A percentile compares a stretch with the other conserved stretches of the same genome.
These are phyloP conservation scores for Allacma fusca DNA, from an alignment of 2,888 invertebrate genomes.

Conservation along the genomic window DNA sequence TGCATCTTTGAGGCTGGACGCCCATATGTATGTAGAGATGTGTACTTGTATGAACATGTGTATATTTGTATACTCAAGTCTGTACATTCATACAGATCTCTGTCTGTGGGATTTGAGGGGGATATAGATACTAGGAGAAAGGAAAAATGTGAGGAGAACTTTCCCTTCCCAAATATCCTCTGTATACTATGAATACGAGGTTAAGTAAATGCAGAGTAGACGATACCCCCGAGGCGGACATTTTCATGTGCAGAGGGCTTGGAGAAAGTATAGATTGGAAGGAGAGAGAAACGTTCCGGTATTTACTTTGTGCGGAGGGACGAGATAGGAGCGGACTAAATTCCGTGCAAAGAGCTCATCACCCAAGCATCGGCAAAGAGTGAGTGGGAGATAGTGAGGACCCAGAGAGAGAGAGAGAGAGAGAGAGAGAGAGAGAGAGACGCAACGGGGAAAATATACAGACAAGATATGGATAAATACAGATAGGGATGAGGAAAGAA, in stretches of 20 bases:
- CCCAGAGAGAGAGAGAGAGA: constrained; percentile 18
- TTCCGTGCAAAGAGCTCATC: constrained; percentile 47
- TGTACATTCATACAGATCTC: too few relatives aligned
- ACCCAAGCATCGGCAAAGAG: constrained; percentile 17
- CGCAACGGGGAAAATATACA: not conserved
- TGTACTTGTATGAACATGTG: too few relatives aligned
- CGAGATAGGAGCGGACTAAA: constrained; percentile 16
- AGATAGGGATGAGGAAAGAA: not conserved
- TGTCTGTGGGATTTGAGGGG: too few relatives aligned
- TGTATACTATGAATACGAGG: not conserved
- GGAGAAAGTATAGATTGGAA: not conserved
- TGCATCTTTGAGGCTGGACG: too few relatives aligned
- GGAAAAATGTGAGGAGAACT: not conserved
- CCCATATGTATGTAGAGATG: too few relatives aligned
- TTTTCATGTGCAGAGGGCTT: not conserved
- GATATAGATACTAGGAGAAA: too few relatives aligned
- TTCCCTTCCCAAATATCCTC: too few relatives aligned
- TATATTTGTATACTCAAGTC: too few relatives aligned
- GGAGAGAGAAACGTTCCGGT: constrained; percentile 2
- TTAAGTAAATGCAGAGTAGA: not conserved
- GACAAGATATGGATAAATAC: constrained; percentile 1
- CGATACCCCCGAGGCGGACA: not conserved
- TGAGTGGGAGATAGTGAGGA: constrained; percentile 3
- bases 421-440: constrained; percentile 5
- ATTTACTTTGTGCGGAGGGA: constrained; percentile 8